Conservation (phyloP, 2,113 vertebrate genomes). For the Ameiurus melas region DNA sequence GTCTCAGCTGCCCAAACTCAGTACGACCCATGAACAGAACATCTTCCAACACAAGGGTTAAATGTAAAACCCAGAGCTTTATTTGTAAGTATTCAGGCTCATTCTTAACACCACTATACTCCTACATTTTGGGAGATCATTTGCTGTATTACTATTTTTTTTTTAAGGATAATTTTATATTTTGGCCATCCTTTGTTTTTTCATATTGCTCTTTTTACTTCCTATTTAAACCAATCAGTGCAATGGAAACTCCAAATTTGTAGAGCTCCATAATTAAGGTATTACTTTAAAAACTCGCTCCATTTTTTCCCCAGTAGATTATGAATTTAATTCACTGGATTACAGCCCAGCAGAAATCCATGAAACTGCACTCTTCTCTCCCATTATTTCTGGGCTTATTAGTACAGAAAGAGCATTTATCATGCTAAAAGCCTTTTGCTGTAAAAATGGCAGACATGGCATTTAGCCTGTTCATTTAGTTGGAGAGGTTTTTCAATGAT, state of each 20-base stretch:
- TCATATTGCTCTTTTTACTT: conserved; percentile 68
- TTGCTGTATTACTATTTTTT: conserved; percentile 54
- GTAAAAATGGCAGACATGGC: conserved; percentile 52
- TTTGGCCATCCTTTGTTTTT: conserved; percentile 75
- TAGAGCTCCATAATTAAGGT: conserved; percentile 72
- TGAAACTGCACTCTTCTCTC: conserved; percentile 67
- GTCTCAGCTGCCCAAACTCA: background rate
- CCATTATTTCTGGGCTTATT: conserved; percentile 73
- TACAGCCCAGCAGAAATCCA: conserved; percentile 68
- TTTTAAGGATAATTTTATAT: conserved; percentile 76
- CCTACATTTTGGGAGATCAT: conserved; percentile 69
- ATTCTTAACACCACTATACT: conserved; percentile 32
- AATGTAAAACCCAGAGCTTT: conserved; percentile 4
- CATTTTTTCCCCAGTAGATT: conserved; percentile 72
- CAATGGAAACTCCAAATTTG: conserved; percentile 75
- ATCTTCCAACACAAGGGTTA: background rate
- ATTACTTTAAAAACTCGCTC: conserved; percentile 66
- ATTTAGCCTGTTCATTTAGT: conserved; percentile 60
- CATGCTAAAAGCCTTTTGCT: conserved; percentile 65
- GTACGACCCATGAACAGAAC: background rate
- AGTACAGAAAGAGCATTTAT: conserved; percentile 69
- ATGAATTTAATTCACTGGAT: conserved; percentile 74
- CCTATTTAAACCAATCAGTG: conserved; percentile 74
- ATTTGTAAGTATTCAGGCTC: background rate
- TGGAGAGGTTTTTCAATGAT: conserved; percentile 57